These are phyloP conservation scores for Mythimna vitellina DNA, from an alignment of 2,888 invertebrate genomes.

Conservation along the genomic window DNA sequence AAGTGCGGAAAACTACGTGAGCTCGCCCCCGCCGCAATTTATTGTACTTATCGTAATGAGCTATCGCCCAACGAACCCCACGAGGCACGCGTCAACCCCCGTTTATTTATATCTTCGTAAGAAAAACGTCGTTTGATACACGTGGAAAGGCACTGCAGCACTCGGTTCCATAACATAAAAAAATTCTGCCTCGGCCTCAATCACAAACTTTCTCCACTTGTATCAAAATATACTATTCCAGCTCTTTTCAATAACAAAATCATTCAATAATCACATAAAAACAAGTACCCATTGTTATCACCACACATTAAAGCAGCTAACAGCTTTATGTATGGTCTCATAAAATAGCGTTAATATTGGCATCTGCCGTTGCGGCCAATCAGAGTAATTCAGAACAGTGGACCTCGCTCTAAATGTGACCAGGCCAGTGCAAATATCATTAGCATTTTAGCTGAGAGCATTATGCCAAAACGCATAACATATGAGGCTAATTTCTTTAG, in stretches of 20 bases:
- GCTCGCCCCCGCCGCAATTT: too few species aligned
- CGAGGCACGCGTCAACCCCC: too few species aligned
- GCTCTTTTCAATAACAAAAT: background rate
- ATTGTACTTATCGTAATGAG: too few species aligned
- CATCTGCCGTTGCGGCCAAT: constrained; percentile 17
- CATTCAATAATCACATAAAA: background rate
- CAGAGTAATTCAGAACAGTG: constrained; percentile 20
- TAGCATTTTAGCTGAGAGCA: constrained; percentile 37
- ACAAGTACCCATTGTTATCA: constrained; percentile 5
- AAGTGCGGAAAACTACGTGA: too few species aligned
- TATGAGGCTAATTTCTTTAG: constrained; percentile 32
- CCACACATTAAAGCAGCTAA: constrained; percentile 4
- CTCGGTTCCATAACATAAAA: too few species aligned
- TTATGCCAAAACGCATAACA: constrained; percentile 42
- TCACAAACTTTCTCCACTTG: too few species aligned
- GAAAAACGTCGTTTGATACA: too few species aligned
- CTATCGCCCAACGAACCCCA: too few species aligned
- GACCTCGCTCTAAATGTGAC: constrained; percentile 15
- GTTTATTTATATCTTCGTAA: too few species aligned
- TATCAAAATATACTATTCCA: background rate
- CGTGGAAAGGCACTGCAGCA: too few species aligned
- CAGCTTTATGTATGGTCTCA: background rate
- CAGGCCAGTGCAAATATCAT: constrained; percentile 35
- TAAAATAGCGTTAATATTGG: constrained; percentile 34
- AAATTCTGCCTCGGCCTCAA: too few species aligned